Conservation (phyloP, 2,797 vertebrate genomes). For the Lemur catta region DNA sequence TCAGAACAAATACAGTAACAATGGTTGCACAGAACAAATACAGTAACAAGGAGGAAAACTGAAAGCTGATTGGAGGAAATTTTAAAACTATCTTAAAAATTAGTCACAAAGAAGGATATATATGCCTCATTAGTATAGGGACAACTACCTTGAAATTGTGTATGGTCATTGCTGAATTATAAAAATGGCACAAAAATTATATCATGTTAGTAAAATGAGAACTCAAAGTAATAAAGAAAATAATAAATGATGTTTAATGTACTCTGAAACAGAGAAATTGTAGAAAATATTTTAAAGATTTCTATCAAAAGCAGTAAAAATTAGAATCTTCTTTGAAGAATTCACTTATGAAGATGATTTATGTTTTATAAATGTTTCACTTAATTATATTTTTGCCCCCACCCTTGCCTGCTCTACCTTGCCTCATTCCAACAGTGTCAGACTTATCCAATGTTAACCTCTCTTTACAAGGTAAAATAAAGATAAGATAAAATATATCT, state of each 20-base stretch:
- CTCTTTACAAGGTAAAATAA: not conserved
- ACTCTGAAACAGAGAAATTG: slow-evolving; percentile 31
- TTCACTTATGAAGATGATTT: not conserved
- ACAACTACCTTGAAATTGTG: not conserved
- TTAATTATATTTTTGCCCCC: not conserved
- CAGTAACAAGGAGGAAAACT: not conserved
- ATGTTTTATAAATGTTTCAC: not conserved
- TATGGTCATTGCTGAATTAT: not conserved
- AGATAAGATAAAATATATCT: not conserved
- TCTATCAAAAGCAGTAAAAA: slow-evolving; percentile 33
- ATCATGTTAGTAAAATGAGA: not conserved
- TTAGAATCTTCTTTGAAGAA: not conserved
- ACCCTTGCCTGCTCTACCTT: not conserved
- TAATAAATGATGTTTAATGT: not conserved
- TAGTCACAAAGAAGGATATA: not conserved
- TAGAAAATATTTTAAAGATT: slow-evolving; percentile 33
- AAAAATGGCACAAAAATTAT: slow-evolving; percentile 24
- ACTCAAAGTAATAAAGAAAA: slow-evolving; percentile 26
- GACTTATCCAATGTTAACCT: not conserved
- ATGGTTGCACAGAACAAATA: not conserved
- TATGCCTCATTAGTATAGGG: not conserved
- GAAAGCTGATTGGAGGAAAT: not conserved
- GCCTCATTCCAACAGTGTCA: not conserved
- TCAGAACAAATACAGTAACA: not conserved
- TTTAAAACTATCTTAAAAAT: not conserved